phyloP scores from a whole-genome alignment of 2,113 vertebrate genomes.

The Chrysochloris asiatica region DNA sequence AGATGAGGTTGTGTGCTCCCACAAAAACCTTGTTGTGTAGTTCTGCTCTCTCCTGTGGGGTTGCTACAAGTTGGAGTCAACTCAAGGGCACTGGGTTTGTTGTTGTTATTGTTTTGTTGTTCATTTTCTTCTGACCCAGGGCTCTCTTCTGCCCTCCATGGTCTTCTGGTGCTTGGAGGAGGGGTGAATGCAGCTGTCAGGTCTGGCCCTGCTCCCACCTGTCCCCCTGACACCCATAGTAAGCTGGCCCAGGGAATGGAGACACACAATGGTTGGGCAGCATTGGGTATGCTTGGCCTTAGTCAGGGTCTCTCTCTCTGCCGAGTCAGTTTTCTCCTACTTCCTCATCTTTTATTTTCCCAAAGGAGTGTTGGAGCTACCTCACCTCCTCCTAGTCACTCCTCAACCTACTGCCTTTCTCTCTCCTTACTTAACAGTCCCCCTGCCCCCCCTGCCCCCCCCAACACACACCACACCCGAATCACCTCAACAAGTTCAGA shows the following conservation, averaged over 20 bases:
- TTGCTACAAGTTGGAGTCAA: no score
- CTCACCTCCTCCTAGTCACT: not conserved
- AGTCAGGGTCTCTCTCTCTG: not conserved
- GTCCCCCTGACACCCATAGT: not conserved
- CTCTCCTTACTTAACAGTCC: not conserved
- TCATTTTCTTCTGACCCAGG: not conserved
- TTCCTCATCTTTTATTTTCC: conserved; percentile 22
- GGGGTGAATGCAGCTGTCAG: not conserved
- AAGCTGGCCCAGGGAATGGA: not conserved
- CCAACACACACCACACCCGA: not conserved
- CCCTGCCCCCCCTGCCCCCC: not conserved
- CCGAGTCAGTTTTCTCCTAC: not conserved
- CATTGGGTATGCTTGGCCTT: not conserved
- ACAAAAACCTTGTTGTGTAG: no score
- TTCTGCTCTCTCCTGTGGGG: no score
- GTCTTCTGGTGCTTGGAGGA: not conserved
- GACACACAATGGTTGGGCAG: not conserved
- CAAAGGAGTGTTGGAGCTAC: not conserved
- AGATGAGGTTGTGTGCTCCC: no score
- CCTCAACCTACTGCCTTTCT: not conserved
- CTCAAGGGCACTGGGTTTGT: no score
- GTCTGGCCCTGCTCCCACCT: not conserved
- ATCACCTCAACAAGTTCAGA: not conserved
- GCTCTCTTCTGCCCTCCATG: not conserved
- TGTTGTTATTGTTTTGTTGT: no score